Evolutionary conservation across 2,888 invertebrate genomes (phyloP).

Genomic region (Lasioglossum morio): DNA sequence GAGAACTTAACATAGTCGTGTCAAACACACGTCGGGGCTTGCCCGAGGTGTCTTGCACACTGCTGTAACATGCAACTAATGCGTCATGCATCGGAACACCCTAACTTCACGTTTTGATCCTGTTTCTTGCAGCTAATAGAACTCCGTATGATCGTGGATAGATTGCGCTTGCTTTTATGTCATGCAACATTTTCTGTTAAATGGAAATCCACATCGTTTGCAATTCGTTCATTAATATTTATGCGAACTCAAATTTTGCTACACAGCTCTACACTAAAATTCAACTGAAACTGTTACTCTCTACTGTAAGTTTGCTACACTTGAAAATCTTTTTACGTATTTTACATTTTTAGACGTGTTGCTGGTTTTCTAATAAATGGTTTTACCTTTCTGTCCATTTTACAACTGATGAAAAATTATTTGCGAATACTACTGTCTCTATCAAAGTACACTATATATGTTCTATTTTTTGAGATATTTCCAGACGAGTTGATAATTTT

Average conservation of each 20-base stretch:
- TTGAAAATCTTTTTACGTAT: neutral
- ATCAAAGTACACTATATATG: neutral
- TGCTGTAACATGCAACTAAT: constrained; percentile 19
- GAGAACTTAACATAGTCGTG: constrained; percentile 19
- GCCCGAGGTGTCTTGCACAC: constrained; percentile 5
- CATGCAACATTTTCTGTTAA: neutral
- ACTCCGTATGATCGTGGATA: neutral
- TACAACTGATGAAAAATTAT: neutral
- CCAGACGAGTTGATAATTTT: neutral
- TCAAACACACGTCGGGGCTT: constrained; percentile 14
- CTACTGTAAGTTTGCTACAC: neutral
- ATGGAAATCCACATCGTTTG: neutral
- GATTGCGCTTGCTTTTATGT: neutral
- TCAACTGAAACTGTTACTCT: neutral
- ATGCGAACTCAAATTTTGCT: neutral
- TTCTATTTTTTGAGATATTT: neutral
- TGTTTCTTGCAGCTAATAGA: constrained; percentile 3
- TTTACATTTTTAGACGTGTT: neutral
- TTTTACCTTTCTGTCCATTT: neutral
- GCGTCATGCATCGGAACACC: constrained; percentile 23
- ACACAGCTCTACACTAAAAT: neutral
- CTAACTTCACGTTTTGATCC: neutral
- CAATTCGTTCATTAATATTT: neutral
- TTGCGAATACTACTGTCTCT: neutral
- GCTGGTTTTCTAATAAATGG: neutral